Base-by-base conservation (phyloP, 2,888 invertebrate species). In the Brachypterus glaber region DNA sequence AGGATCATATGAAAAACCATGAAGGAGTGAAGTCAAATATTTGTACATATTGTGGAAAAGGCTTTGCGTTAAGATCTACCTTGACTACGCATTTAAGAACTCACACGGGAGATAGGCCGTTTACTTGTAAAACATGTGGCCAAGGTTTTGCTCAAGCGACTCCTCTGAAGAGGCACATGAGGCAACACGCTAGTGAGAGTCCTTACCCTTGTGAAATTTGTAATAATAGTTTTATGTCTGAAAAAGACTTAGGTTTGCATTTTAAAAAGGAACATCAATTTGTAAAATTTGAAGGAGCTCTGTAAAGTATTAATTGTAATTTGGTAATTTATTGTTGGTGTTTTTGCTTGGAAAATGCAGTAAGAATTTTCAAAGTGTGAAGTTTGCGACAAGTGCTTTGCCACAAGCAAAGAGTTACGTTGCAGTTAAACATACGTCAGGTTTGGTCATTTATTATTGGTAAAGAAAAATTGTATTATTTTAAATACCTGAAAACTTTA, bases 181-280 rank as follows among this genome's bases (percentile, higher is more conserved):
- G 66, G 1, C 69, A 68, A 30, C 73, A 73, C 41, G 71, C 68
- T n/a, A 71, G 70, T 0, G 69, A 70, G 16, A 70, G 37, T 17
- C 55, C 55, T 1, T 52, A 46, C 34, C 39, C 35, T 16, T 53
- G 57, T 34, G 44, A 40, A 7, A 31, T 37, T 7, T 52, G 76
- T 43, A 70, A 70, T 0, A 71, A 71, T 42, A 69, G 68, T 24
- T 70, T 73, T 47, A 64, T 71, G 0, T 71, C 72, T 30, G 67
- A 70, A 21, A 66, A 70, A 7, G 67, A 70, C 1, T 54, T 73
- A 11, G 68, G 67, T 5, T 67, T 70, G 35, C 73, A 73, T 21
- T 7, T 7, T 5, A 21, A 21, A 21, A 21, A 5, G 7, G 5
- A 5, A 21, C 21, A 21, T n/a, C n/a, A n/a, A n/a, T n/a, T n/a